Conservation (phyloP, 2,113 vertebrate species). For the Forbesichthys agassizii region DNA sequence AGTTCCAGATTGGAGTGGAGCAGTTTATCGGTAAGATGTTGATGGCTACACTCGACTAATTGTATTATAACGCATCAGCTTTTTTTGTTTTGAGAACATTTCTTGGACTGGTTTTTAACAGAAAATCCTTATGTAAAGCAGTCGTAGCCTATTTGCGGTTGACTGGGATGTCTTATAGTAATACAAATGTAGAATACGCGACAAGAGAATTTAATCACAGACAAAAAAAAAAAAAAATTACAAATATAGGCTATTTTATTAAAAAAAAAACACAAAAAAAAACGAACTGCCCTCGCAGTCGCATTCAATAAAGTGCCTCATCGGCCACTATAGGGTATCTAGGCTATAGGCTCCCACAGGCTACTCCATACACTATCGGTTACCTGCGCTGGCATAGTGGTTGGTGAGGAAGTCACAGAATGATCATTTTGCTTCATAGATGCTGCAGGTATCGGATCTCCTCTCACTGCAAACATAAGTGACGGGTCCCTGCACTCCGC, state of each 20-base stretch:
- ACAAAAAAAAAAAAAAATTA: no score
- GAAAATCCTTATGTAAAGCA: neutral
- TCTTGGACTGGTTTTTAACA: no score
- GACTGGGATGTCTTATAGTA: no score
- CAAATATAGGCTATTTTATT: no score
- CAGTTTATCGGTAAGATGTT: no score
- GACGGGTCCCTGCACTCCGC: slow-evolving; percentile 66
- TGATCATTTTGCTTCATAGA: slow-evolving; percentile 74
- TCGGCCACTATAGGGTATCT: neutral
- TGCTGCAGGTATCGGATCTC: slow-evolving; percentile 64
- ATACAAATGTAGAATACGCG: no score
- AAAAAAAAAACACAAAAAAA: no score
- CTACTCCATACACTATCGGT: slow-evolving; percentile 17
- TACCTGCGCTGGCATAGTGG: slow-evolving; percentile 74
- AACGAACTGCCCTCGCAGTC: no score
- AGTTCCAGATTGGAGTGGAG: no score
- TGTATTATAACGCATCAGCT: neutral
- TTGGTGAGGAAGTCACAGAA: slow-evolving; percentile 68
- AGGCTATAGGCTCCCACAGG: neutral
- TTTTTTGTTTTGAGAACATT: no score
- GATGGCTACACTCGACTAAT: neutral
- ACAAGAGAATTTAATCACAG: no score
- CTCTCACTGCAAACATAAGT: slow-evolving; percentile 63
- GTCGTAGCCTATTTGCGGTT: no score
- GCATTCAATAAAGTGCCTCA: slow-evolving; percentile 27